Base-by-base conservation (phyloP, 2,113 vertebrate genomes). In the Corydoras maculifer region DNA sequence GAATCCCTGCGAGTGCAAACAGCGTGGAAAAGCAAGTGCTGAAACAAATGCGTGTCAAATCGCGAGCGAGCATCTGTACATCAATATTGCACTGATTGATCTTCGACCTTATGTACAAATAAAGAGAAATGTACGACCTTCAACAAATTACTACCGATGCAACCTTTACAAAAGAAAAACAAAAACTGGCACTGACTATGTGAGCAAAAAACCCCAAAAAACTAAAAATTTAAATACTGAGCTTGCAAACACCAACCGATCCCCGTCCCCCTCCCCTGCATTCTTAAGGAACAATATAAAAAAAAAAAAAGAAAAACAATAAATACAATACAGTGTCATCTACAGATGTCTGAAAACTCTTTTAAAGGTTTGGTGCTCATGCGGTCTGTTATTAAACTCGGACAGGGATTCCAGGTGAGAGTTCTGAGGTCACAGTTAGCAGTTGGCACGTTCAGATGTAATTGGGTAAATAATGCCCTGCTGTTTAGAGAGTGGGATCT, bases 271-370 rank as follows among this genome's bases (percentile, higher is more conserved):
- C 2, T 43, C 4, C 35, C 35, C 15, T 18, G 58, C 60, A 7
- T 58, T 61, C 49, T 18, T 51, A 51, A 59, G 15, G 48, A 13
- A 32, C 32, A 57, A 69, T 60, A 10, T 29, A 15, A 66, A 25
- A 65, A 58, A 72, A 58, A 57, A 60, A 60, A 25, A 50, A 61
- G 9, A 25, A 5, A 55, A 55, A 29, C 49, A 67, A 74, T 67
- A 72, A 72, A 72, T 72, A 65, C 3, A 72, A 65, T 71, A 64
- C 70, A 72, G 70, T 72, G 70, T 65, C 29, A 7, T 9, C 70
- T 72, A 72, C 70, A 59, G 64, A 35, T 65, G n/a, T 64, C 32
- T 51, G 29, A 64, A 63, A 14, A 63, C 18, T 58, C 13, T 62
- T 62, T 25, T 2, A 25, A 25, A 54, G 29, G 11, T 31, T 70